Percentiles rank a stretch among this genome's conserved stretches.
phyloP scores from a whole-genome alignment of 2,888 invertebrate genomes.

The Malthinus flaveolus region DNA sequence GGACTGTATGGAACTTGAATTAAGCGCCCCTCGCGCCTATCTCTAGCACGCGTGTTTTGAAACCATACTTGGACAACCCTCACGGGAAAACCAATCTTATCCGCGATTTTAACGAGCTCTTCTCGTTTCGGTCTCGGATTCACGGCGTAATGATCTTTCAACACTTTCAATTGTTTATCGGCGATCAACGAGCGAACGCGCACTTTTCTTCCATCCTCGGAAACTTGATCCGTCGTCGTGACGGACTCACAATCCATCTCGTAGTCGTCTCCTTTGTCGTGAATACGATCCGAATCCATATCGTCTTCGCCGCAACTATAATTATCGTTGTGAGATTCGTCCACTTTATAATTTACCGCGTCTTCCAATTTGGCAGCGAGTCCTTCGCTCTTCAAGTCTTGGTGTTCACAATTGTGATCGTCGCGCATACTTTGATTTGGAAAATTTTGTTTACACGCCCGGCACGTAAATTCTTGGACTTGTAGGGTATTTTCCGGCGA shows the following conservation, averaged over 20 bases:
- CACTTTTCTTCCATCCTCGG: constrained; percentile 72
- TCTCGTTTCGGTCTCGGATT: constrained; percentile 95
- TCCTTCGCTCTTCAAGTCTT: constrained; percentile 70
- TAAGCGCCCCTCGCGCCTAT: constrained; percentile 69
- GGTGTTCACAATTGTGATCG: constrained; percentile 73
- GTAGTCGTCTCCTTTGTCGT: constrained; percentile 59
- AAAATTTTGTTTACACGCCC: constrained; percentile 63
- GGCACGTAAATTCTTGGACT: constrained; percentile 55
- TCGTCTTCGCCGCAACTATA: constrained; percentile 65
- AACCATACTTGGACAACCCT: constrained; percentile 94
- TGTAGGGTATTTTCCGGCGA: constrained; percentile 50
- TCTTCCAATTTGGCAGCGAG: constrained; percentile 77
- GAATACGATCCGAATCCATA: constrained; percentile 55
- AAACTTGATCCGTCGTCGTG: constrained; percentile 53
- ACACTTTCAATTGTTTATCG: constrained; percentile 87
- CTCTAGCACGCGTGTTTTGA: constrained; percentile 91
- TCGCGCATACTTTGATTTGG: constrained; percentile 63
- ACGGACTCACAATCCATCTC: constrained; percentile 60
- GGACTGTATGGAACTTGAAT: constrained; percentile 56
- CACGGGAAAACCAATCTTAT: constrained; percentile 72
- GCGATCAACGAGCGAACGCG: constrained; percentile 92
- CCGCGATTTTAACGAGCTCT: constrained; percentile 88
- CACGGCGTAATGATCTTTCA: constrained; percentile 85
- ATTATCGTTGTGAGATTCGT: constrained; percentile 60
- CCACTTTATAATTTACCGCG: constrained; percentile 59